Conservation (phyloP, 2,113 vertebrate genomes). For the Cyprinodon variegatus region DNA sequence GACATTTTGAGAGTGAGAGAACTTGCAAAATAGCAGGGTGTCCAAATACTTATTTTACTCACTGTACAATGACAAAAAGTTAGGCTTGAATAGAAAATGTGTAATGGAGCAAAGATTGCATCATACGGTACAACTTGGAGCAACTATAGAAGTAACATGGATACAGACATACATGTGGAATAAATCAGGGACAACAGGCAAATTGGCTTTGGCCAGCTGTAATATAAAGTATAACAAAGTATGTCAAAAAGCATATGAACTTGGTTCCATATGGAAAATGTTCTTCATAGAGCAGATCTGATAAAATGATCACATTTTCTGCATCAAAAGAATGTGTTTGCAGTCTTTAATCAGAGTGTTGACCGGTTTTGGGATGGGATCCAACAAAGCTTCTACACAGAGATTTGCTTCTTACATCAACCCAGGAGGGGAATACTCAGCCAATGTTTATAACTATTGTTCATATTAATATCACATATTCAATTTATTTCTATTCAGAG, state of each 20-base stretch:
- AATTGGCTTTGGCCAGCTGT: conserved; percentile 24
- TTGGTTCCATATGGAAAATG: conserved; percentile 30
- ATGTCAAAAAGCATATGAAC: neutral
- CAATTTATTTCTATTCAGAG: conserved; percentile 55
- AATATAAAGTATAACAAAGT: conserved; percentile 21
- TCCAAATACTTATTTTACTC: too few relatives aligned
- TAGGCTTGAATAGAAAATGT: neutral
- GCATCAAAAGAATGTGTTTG: conserved; percentile 11
- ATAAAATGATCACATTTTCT: conserved; percentile 40
- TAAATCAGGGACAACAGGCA: conserved; percentile 50
- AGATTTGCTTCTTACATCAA: conserved; percentile 39
- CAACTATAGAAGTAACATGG: conserved; percentile 18
- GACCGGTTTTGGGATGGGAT: conserved; percentile 20
- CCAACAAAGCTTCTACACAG: conserved; percentile 32
- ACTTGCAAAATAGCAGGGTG: too few relatives aligned
- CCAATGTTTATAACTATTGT: conserved; percentile 46
- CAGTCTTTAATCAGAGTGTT: conserved; percentile 44
- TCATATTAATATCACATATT: conserved; percentile 51
- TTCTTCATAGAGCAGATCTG: conserved; percentile 40
- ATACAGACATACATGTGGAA: conserved; percentile 46
- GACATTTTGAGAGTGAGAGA: too few relatives aligned
- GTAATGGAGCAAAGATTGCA: neutral
- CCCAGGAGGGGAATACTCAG: neutral
- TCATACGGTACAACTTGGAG: neutral
- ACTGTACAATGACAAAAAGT: neutral